A percentile compares a stretch with the other conserved stretches of the same genome.
Evolutionary conservation across 2,888 invertebrate genomes (phyloP).

Genomic region (Hirtodrosophila confusa): DNA sequence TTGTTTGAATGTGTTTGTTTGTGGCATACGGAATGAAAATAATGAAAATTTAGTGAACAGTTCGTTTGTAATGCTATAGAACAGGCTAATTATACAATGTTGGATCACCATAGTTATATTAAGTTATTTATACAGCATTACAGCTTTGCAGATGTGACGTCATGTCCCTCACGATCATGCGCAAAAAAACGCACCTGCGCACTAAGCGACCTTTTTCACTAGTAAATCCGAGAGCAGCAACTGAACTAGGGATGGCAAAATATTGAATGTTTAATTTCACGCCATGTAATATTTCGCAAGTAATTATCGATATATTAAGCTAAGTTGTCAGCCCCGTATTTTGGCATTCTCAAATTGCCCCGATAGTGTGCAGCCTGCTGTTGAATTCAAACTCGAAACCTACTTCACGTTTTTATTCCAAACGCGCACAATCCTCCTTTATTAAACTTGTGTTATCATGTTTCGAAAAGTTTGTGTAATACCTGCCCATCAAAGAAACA

Average conservation of each 20-base stretch:
- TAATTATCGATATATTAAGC: slow-evolving; percentile 1
- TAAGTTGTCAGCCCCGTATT: slow-evolving; percentile 4
- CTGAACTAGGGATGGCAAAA: slow-evolving; percentile 9
- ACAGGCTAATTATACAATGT: background rate
- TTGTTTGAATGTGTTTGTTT: background rate
- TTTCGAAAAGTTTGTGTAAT: no score
- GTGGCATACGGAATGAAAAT: background rate
- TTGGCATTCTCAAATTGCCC: background rate
- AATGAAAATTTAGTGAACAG: no score
- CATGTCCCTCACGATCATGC: slow-evolving; percentile 10
- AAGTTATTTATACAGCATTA: background rate
- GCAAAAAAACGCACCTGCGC: slow-evolving; percentile 5
- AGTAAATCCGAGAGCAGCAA: slow-evolving; percentile 1
- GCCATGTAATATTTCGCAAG: no score
- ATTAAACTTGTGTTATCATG: no score
- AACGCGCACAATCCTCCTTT: no score
- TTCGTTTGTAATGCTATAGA: background rate
- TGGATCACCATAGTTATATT: background rate
- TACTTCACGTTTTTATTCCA: no score
- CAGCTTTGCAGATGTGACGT: slow-evolving; percentile 25
- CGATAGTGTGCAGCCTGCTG: no score
- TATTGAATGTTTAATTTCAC: background rate
- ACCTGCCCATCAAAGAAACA: background rate
- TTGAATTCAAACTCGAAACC: no score
- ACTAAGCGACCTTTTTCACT: slow-evolving; percentile 25